phyloP scores from a whole-genome alignment of 2,113 vertebrate genomes.

The Myotis yumanensis region DNA sequence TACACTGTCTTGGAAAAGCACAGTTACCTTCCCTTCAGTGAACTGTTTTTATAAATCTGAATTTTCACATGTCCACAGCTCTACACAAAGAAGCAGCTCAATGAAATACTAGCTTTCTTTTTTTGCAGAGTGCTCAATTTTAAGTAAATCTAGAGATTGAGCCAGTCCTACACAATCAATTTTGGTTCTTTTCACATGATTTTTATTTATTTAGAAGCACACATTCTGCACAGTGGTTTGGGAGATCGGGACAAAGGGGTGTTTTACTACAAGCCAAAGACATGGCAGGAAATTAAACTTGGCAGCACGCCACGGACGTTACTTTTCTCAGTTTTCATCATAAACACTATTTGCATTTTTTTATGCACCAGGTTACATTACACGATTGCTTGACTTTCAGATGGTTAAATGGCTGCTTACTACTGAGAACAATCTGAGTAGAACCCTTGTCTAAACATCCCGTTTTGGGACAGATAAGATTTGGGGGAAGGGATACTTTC shows the following conservation, averaged over 20 bases:
- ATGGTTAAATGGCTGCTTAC: background rate
- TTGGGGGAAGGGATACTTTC: background rate
- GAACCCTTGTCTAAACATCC: background rate
- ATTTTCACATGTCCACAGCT: background rate
- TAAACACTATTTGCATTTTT: slow-evolving; percentile 43
- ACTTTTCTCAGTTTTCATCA: slow-evolving; percentile 51
- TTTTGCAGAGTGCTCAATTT: slow-evolving; percentile 7
- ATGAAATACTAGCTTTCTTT: background rate
- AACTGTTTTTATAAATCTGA: background rate
- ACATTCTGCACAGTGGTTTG: background rate
- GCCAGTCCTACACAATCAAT: background rate
- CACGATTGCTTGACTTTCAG: background rate
- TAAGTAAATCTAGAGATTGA: background rate
- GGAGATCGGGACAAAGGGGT: background rate
- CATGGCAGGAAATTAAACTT: slow-evolving; percentile 59
- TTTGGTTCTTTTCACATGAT: slow-evolving; percentile 50
- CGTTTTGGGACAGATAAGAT: background rate
- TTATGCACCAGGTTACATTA: background rate
- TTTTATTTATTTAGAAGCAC: slow-evolving; percentile 54
- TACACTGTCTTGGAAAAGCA: slow-evolving; percentile 36
- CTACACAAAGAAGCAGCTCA: background rate
- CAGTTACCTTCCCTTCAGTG: background rate
- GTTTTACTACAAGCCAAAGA: slow-evolving; percentile 35
- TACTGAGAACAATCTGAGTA: background rate
- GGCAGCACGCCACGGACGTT: background rate